Evolutionary conservation across 2,113 vertebrate genomes (phyloP).

Genomic region (Aptenodytes patagonicus): DNA sequence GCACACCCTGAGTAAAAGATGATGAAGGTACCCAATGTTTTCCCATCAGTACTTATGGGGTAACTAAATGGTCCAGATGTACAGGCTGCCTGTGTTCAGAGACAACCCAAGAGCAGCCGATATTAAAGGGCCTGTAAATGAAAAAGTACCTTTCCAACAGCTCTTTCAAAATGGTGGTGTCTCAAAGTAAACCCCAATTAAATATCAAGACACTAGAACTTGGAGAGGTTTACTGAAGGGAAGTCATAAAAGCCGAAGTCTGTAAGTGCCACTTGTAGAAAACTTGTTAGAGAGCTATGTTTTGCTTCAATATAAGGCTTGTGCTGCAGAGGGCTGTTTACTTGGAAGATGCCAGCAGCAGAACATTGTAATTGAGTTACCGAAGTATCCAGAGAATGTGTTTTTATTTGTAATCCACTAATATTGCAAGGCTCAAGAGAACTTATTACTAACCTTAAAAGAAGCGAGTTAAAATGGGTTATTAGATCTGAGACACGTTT

Average conservation of each 20-base stretch:
- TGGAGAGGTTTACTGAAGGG: not conserved
- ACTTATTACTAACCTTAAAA: slow-evolving; percentile 21
- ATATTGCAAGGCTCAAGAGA: slow-evolving; percentile 45
- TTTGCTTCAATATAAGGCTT: not conserved
- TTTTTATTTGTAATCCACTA: slow-evolving; percentile 46
- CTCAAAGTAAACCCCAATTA: not conserved
- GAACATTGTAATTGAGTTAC: slow-evolving; percentile 27
- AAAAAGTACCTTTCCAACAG: not conserved
- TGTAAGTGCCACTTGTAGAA: not conserved
- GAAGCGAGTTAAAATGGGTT: not conserved
- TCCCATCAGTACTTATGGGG: fast-evolving
- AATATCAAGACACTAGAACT: not conserved
- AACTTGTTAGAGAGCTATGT: not conserved
- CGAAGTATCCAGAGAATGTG: slow-evolving; percentile 51
- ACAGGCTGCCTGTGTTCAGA: not conserved
- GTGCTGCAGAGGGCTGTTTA: slow-evolving; percentile 6
- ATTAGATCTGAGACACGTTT: not conserved
- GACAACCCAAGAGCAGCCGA: not conserved
- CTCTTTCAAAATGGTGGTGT: not conserved
- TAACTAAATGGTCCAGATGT: not conserved
- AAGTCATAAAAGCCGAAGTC: not conserved
- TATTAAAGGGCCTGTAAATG: not conserved
- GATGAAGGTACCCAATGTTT: not conserved
- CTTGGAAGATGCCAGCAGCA: slow-evolving; percentile 17
- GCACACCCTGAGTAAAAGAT: not conserved